These are phyloP conservation scores for Zenarchopterus dispar DNA, from an alignment of 2,797 vertebrate genomes.

Conservation along the genomic window DNA sequence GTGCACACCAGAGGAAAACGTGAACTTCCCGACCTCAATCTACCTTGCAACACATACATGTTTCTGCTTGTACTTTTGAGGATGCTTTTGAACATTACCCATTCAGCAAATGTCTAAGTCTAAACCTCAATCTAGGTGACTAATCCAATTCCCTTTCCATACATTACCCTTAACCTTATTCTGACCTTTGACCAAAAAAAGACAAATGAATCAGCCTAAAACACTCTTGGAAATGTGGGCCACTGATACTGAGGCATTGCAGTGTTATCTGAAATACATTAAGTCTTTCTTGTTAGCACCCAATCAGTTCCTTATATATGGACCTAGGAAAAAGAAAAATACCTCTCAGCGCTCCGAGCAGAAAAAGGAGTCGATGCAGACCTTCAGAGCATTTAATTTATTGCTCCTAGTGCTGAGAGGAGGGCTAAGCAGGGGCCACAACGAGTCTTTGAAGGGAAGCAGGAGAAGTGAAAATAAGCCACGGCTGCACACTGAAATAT, in stretches of 20 bases:
- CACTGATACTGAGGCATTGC: constrained; percentile 31
- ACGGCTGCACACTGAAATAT: constrained; percentile 34
- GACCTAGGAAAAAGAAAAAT: constrained; percentile 42
- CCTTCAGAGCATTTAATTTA: constrained; percentile 57
- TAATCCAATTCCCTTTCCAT: not conserved
- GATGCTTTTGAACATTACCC: not conserved
- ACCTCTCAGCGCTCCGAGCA: constrained; percentile 32
- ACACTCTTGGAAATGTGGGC: constrained; percentile 36
- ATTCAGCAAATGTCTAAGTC: not conserved
- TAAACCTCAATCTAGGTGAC: not conserved
- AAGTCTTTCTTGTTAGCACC: constrained; percentile 65
- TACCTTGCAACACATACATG: not conserved
- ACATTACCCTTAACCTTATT: not conserved
- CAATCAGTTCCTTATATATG: constrained; percentile 57
- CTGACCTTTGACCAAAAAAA: not conserved
- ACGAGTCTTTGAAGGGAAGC: constrained; percentile 15
- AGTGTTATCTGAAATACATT: constrained; percentile 61
- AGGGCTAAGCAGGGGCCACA: constrained; percentile 37
- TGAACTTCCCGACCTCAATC: constrained; percentile 34
- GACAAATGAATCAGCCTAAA: constrained; percentile 52
- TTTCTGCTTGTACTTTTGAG: constrained; percentile 18
- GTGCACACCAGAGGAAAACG: constrained; percentile 23
- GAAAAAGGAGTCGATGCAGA: constrained; percentile 43
- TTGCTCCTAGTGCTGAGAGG: constrained; percentile 29
- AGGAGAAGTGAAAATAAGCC: constrained; percentile 45